Evolutionary conservation across 35 echinoderm and acorn worm genomes (phyloP).

Genomic region (Patiria miniata): DNA sequence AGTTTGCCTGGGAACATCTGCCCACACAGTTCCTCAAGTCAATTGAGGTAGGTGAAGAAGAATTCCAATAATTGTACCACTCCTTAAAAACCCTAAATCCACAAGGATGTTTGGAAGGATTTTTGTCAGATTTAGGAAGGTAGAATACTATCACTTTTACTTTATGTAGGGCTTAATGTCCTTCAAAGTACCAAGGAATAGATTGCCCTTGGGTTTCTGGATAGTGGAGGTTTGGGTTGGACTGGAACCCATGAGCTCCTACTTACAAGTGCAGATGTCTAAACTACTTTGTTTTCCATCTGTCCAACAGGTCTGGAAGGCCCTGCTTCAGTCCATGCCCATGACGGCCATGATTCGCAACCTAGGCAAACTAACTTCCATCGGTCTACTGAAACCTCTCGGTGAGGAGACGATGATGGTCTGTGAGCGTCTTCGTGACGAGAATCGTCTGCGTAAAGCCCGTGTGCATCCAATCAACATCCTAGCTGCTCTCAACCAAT

Average conservation of each 20-base stretch:
- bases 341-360: constrained; percentile 73
- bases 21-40: constrained; percentile 77
- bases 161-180: not conserved
- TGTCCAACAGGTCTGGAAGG: constrained; percentile 68
- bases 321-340: constrained; percentile 71
- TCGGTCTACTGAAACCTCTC: constrained; percentile 54
- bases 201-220: too few species aligned
- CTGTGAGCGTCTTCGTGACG: constrained; percentile 64
- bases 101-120: too few species aligned
- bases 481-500: constrained; percentile 66
- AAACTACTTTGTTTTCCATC: not conserved
- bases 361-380: constrained; percentile 67
- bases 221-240: too few species aligned
- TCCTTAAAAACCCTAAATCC: too few species aligned
- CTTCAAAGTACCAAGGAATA: too few species aligned
- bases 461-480: constrained; percentile 76
- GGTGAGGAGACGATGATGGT: constrained; percentile 36
- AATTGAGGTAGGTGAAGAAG: constrained; percentile 63
- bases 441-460: constrained; percentile 50
- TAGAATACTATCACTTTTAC: too few species aligned
- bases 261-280: not conserved
- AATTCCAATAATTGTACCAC: not conserved
- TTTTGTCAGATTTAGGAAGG: too few species aligned
- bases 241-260: too few species aligned
- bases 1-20: constrained; percentile 79